Conservation (phyloP, 2,113 vertebrate species). For the Ploceus nigricollis region DNA sequence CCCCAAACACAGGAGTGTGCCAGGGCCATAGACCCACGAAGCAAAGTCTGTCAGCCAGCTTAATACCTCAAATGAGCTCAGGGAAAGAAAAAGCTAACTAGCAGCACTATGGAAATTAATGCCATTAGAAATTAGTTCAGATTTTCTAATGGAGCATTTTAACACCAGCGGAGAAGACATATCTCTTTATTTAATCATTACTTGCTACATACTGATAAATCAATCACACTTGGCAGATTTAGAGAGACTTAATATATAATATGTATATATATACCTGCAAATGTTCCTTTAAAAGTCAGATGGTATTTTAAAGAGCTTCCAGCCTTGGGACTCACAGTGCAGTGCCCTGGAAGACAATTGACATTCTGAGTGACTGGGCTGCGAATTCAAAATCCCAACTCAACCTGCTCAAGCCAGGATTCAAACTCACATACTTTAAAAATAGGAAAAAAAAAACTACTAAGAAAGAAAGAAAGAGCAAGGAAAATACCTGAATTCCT, state of each 20-base stretch:
- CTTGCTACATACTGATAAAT: slow-evolving; percentile 12
- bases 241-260: background rate
- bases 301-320: slow-evolving; percentile 52
- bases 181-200: background rate
- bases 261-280: background rate
- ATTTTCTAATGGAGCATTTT: background rate
- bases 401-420: slow-evolving; percentile 37
- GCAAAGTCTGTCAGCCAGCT: background rate
- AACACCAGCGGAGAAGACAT: background rate
- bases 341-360: slow-evolving; percentile 67
- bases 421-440: slow-evolving; percentile 38
- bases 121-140: background rate
- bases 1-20: background rate
- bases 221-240: background rate
- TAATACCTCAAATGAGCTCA: background rate
- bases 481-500: background rate
- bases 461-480: background rate
- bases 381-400: slow-evolving; percentile 66
- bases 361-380: slow-evolving; percentile 71
- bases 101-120: background rate
- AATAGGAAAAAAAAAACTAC: background rate
- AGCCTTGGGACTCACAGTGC: slow-evolving; percentile 63
- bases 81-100: background rate
- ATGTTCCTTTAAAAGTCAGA: slow-evolving; percentile 62
- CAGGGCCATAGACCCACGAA: background rate